A percentile compares a stretch with the other conserved stretches of the same genome.
Evolutionary conservation across 2,797 vertebrate genomes (phyloP).

Genomic region (Sphenopsis melanotis): DNA sequence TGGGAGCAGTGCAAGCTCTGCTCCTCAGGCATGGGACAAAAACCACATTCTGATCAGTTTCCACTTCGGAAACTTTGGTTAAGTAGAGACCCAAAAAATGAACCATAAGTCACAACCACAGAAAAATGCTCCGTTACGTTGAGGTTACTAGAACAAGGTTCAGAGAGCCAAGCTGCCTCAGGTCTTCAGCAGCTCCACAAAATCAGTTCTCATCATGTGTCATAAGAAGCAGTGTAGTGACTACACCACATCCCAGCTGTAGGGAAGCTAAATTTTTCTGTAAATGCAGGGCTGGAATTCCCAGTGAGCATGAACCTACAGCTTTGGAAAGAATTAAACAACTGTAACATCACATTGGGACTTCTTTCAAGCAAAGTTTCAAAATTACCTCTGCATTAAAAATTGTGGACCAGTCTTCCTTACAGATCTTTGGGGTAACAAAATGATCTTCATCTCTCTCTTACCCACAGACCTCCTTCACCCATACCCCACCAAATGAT

Average conservation of each 20-base stretch:
- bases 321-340: background rate
- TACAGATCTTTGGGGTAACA: background rate
- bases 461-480: background rate
- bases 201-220: background rate
- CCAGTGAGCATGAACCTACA: background rate
- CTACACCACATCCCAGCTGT: background rate
- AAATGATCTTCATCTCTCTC: background rate
- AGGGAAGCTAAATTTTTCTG: background rate
- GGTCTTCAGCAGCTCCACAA: background rate
- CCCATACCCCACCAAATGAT: rapidly evolving
- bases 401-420: background rate
- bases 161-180: background rate
- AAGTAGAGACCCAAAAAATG: background rate
- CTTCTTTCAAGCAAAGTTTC: background rate
- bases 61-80: background rate
- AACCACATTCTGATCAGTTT: background rate
- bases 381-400: background rate
- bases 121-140: background rate
- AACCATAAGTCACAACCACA: background rate
- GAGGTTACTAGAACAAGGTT: background rate
- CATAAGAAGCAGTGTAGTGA: background rate
- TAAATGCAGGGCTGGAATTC: background rate
- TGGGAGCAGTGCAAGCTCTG: background rate
- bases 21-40: background rate
- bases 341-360: background rate